Base-by-base conservation (phyloP, 2,797 vertebrate genomes). In the Coregonus ussuriensis region DNA sequence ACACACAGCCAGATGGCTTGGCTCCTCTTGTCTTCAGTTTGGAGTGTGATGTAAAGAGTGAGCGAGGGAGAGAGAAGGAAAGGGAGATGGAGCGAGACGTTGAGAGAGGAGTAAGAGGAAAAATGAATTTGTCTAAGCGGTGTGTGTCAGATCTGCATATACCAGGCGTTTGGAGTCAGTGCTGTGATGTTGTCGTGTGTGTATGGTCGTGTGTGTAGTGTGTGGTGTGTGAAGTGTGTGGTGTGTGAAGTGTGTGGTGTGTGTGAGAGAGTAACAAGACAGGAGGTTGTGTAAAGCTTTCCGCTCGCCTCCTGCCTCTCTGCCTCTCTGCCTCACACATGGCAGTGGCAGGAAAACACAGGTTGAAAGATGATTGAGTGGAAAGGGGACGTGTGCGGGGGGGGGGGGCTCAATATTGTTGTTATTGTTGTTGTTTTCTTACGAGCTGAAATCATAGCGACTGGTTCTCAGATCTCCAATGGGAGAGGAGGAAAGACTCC, bases 341-440 rank as follows among this genome's bases (percentile, higher is more conserved):
- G 25, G 25, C 25, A 25, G 25, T 25, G 25, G 25, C 25, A 25
- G 25, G 25, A 25, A 25, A 25, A 25, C 25, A 25, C 25, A 25
- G 25, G 25, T 25, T 25, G 25, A 25, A 25, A 25, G 25, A 25
- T 25, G 25, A 25, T 25, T 25, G 25, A 25, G 25, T 25, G 25
- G 25, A 25, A 3, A 33, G 82, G 81, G 85, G 77, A 25, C 25
- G 25, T 25, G 25, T 25, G 25, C 25, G 79, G 16, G 29, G 47
- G 80, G 77, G 67, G 71, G 82, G 84, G 83, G 81, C 89, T 95
- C 91, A 95, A 93, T 96, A 84, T 89, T 91, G 88, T 92, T 94
- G 90, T 93, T 92, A 88, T 87, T 63, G 78, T 82, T 87, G 85
- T 91, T 62, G 37, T 7, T 9, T n/a, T 62, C 21, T 89, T 88